Evolutionary conservation across 1,140 invertebrate genomes (phyloP).

Genomic region (Orius insidiosus): DNA sequence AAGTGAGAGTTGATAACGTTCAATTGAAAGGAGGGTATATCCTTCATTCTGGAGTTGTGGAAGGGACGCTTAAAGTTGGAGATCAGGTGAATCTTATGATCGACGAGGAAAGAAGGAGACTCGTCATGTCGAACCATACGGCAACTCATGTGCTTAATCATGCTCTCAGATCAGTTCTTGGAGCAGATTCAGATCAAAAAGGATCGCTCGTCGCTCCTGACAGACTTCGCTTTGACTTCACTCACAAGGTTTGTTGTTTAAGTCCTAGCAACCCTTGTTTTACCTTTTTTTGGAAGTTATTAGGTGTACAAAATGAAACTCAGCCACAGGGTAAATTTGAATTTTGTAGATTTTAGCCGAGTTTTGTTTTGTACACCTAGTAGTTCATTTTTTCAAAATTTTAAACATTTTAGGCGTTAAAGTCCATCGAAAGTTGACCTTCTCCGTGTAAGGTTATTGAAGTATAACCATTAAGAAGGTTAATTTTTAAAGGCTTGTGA

Average conservation of each 20-base stretch:
- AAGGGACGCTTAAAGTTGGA: constrained; percentile 70
- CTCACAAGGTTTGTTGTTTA: constrained; percentile 60
- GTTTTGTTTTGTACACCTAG: too few relatives aligned
- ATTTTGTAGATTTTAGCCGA: too few relatives aligned
- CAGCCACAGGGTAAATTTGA: too few relatives aligned
- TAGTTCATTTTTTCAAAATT: too few relatives aligned
- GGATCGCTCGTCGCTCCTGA: constrained; percentile 98
- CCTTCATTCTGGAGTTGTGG: constrained; percentile 75
- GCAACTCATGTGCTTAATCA: constrained; percentile 96
- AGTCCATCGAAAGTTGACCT: too few relatives aligned
- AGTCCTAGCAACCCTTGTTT: too few relatives aligned
- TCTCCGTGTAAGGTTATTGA: too few relatives aligned
- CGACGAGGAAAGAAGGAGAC: constrained; percentile 62
- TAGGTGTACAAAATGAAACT: too few relatives aligned
- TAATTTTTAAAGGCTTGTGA: too few relatives aligned
- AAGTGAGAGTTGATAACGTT: constrained; percentile 66
- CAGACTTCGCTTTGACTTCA: constrained; percentile 91
- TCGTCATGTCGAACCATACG: constrained; percentile 98
- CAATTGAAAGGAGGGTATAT: constrained; percentile 94
- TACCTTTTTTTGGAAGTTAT: neutral
- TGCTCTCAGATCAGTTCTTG: constrained; percentile 75
- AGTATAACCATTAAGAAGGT: too few relatives aligned
- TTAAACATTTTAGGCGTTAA: too few relatives aligned
- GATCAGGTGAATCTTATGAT: constrained; percentile 70
- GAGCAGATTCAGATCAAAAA: constrained; percentile 84